Evolutionary conservation across 2,888 invertebrate genomes (phyloP), one percentile per base, ranked within the genome.

Genomic region (Pseudococcus viburni): DNA sequence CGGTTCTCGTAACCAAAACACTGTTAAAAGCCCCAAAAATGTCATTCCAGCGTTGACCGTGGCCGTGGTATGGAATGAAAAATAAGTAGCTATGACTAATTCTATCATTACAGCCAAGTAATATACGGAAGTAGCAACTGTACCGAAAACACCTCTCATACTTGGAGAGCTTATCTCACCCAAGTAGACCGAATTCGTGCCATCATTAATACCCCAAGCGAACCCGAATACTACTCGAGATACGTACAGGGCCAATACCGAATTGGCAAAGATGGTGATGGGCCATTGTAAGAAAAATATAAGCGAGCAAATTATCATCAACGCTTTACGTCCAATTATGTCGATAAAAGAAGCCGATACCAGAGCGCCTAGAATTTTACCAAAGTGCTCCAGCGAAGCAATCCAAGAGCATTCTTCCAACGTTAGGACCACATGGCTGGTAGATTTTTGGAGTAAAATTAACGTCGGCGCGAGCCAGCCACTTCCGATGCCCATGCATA

Each of bases 401-500:
- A 86, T 86, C 86, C 86, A 86, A 42, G 86, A 86, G 19, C 19
- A 22, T 86, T 86, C 64, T 42, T 86, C 73, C 2, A 59, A 68
- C 11, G 17, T 46, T 7, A 86, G n/a, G 22, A 39, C 4, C 22
- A 73, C n/a, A 12, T 86, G 73, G 33, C 42, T 8, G 7, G 19
- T 17, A 17, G 1, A 19, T 0, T 64, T 46, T 42, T 68, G 64
- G 15, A 68, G 19, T 11, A 6, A 4, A n/a, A 15, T 17, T 17
- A 86, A 22, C 0, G 86, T 86, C 12, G 86, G 86, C 12, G 86
- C 33, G 9, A 86, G 26, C 86, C 86, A 86, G 42, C 86, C 86
- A 42, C 19, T 59, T 12, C 64, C 86, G 68, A 73, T n/a, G 22
- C 86, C 86, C 42, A 68, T 8, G 11, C 22, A 22, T 17, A 86